Evolutionary conservation across 2,797 vertebrate genomes (phyloP).

Genomic region (Capromys pilorides): DNA sequence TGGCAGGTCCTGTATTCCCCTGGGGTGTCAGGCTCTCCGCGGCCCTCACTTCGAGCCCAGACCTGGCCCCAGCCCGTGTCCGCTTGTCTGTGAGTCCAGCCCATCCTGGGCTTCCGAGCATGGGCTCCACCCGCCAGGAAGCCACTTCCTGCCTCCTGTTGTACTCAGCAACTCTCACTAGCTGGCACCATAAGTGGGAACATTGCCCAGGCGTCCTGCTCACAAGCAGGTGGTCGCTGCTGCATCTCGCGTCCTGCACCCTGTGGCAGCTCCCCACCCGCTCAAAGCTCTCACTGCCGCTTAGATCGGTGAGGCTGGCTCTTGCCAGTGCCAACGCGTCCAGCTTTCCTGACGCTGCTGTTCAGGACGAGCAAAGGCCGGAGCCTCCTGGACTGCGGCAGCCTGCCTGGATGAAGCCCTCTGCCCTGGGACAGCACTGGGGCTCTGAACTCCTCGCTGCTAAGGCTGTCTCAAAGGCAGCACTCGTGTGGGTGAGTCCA

Average conservation of each 20-base stretch:
- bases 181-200: rapidly evolving
- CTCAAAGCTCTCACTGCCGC: neutral
- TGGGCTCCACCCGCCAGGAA: rapidly evolving
- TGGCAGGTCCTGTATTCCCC: neutral
- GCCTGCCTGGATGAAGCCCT: neutral
- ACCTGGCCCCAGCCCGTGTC: neutral
- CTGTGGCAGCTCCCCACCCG: neutral
- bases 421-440: neutral
- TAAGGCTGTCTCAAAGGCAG: neutral
- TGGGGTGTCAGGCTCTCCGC: neutral
- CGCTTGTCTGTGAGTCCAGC: neutral
- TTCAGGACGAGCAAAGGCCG: neutral
- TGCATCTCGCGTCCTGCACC: rapidly evolving
- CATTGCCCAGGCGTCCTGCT: rapidly evolving
- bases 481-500: rapidly evolving
- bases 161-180: neutral
- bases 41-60: neutral
- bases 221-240: too few relatives aligned
- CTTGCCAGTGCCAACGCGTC: too few relatives aligned
- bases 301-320: neutral
- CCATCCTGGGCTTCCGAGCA: neutral
- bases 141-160: rapidly evolving
- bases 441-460: neutral
- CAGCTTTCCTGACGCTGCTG: rapidly evolving
- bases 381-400: too few relatives aligned